Conservation (phyloP, 2,888 invertebrate species). For the Acanthoscelides obtectus region DNA sequence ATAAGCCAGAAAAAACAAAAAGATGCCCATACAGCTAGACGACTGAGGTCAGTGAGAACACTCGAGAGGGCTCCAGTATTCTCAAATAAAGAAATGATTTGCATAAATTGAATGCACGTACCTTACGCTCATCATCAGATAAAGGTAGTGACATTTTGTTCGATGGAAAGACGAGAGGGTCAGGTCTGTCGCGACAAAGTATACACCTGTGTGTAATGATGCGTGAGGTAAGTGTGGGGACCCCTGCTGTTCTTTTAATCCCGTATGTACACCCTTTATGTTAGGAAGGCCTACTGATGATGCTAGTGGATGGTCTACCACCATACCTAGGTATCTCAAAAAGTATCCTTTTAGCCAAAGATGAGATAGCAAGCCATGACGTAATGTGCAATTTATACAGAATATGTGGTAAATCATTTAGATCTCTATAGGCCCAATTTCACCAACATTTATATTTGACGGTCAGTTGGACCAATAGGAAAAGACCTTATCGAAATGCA, state of each 20-base stretch:
- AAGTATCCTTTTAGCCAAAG: too few species aligned
- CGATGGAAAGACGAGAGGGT: constrained; percentile 20
- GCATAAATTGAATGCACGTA: constrained; percentile 4
- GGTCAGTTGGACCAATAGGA: too few species aligned
- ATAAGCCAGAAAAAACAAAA: not conserved
- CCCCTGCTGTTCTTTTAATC: constrained; percentile 40
- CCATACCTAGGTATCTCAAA: constrained; percentile 30
- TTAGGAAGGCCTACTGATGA: constrained; percentile 36
- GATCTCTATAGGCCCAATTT: too few species aligned
- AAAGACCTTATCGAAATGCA: too few species aligned
- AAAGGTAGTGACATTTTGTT: constrained; percentile 21
- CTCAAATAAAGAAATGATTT: not conserved
- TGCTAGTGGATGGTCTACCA: constrained; percentile 34
- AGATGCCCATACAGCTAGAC: not conserved
- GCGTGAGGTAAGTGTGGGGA: constrained; percentile 41
- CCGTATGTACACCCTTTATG: constrained; percentile 34
- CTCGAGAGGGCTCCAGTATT: not conserved
- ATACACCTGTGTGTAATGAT: constrained; percentile 46
- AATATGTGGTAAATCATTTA: too few species aligned
- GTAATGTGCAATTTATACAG: too few species aligned
- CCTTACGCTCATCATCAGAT: constrained; percentile 18
- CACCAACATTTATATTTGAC: too few species aligned
- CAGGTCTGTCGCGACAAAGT: constrained; percentile 27
- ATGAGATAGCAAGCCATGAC: too few species aligned
- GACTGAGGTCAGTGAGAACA: not conserved